Conservation (phyloP, 2,113 vertebrate species). For the Bufo bufo region DNA sequence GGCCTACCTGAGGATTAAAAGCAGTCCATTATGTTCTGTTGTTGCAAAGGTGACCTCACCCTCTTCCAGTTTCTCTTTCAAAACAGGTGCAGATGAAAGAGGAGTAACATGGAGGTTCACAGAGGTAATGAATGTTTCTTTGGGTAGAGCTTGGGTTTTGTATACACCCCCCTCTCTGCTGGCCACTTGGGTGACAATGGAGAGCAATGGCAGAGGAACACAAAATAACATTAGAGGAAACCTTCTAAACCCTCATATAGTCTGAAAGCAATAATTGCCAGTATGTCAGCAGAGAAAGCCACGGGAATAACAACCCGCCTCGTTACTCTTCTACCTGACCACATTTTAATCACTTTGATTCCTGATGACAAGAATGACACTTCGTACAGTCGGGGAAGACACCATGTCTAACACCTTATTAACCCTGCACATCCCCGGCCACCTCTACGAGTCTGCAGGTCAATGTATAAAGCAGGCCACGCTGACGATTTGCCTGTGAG, state of each 20-base stretch:
- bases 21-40: no score
- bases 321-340: not conserved
- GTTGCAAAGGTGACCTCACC: no score
- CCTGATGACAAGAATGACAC: not conserved
- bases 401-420: constrained; percentile 8
- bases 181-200: no score
- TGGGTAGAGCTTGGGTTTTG: no score
- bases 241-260: not conserved
- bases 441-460: not conserved
- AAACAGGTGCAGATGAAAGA: no score
- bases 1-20: no score
- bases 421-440: constrained; percentile 2
- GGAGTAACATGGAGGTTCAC: no score
- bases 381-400: constrained; percentile 8
- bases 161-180: no score
- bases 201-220: no score
- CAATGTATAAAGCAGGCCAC: not conserved
- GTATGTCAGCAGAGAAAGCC: not conserved
- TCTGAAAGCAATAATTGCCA: not conserved
- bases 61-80: no score
- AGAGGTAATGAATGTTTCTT: no score
- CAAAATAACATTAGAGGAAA: no score
- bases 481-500: constrained; percentile 3
- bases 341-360: constrained; percentile 14
- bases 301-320: not conserved